Base-by-base conservation (phyloP, 2,113 vertebrate species). In the Platysternon megacephalum region DNA sequence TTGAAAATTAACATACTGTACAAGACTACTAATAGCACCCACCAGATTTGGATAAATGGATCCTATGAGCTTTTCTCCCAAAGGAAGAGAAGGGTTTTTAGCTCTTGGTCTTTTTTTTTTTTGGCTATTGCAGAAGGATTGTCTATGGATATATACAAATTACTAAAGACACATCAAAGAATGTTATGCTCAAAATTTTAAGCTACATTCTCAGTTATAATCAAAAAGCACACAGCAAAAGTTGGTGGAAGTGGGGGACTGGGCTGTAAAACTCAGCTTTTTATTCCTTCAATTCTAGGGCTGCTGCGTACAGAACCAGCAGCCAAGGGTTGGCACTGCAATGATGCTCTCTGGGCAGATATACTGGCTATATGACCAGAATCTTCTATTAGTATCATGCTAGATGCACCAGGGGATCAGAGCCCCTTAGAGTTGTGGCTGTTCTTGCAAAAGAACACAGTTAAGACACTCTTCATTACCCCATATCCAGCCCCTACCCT, bases 1-100 rank as follows among this genome's bases (percentile, higher is more conserved):
- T 81, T 53, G 26, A 91, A 88, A 91, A 90, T 19, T 68, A 0
- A 0, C 42, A 22, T 42, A 32, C 3, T 19, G 49, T 42, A 91
- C 56, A 91, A 76, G 93, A 79, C 68, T 53, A 85, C 11, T 9
- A 72, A 86, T 17, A 28, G 26, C 3, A 89, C 21, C 1, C 8
- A 85, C 19, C 42, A 21, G 46, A 93, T 79, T 6, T 87, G 78
- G 39, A 68, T 68, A 85, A 81, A 35, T 0, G 0, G 82, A 81
- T 52, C 29, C 11, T 85, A 52, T 86, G 9, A 2, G 0, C 39
- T 80, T 58, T 61, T 42, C 51, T 55, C 35, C 32, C 74, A 65
- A 86, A 88, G 48, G 78, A 26, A 89, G 35, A 93, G 29, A 14
- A 58, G 86, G 49, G 65, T 89, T 61, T 61, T 0, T 2, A 35